Evolutionary conservation across 1,140 invertebrate genomes (phyloP).

Genomic region (Neoseiulus cucumeris): DNA sequence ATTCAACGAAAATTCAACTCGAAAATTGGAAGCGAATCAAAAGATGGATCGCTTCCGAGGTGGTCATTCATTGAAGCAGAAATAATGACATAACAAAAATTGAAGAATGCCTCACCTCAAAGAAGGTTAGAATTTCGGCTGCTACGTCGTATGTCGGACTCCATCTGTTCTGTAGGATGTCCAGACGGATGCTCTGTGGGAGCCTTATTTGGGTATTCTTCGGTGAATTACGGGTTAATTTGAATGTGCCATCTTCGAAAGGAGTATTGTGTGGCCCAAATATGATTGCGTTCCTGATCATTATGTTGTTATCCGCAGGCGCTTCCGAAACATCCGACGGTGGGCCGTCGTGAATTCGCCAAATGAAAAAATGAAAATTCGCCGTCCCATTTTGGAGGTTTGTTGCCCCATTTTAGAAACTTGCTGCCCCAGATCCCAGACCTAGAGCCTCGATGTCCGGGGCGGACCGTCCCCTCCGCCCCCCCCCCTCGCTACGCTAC

Average conservation of each 20-base stretch:
- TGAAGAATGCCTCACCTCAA: slow-evolving; percentile 36
- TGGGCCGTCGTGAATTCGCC: slow-evolving; percentile 98
- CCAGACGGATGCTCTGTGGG: slow-evolving; percentile 97
- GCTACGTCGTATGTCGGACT: slow-evolving; percentile 99
- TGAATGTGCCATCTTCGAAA: slow-evolving; percentile 99
- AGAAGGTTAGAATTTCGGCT: slow-evolving; percentile 86
- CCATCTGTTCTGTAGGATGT: slow-evolving; percentile 98
- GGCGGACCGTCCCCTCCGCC: too few relatives aligned
- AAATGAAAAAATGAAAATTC: too few relatives aligned
- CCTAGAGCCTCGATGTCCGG: too few relatives aligned
- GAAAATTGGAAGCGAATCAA: too few relatives aligned
- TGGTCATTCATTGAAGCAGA: too few relatives aligned
- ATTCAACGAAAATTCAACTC: too few relatives aligned
- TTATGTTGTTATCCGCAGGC: slow-evolving; percentile 96
- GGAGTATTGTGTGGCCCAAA: slow-evolving; percentile 98
- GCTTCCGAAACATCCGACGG: slow-evolving; percentile 94
- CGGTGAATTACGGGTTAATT: slow-evolving; percentile 97
- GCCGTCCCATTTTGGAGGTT: too few relatives aligned
- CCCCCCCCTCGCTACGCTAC: too few relatives aligned
- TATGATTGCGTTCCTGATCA: slow-evolving; percentile 99
- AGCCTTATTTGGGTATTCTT: slow-evolving; percentile 99
- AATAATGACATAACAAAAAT: too few relatives aligned
- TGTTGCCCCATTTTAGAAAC: too few relatives aligned
- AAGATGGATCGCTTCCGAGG: too few relatives aligned
- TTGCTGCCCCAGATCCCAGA: too few relatives aligned